Percentiles rank a stretch among this genome's conserved stretches.
Evolutionary conservation across 1,140 invertebrate species (phyloP).

Genomic region (Zaprionus davidi): DNA sequence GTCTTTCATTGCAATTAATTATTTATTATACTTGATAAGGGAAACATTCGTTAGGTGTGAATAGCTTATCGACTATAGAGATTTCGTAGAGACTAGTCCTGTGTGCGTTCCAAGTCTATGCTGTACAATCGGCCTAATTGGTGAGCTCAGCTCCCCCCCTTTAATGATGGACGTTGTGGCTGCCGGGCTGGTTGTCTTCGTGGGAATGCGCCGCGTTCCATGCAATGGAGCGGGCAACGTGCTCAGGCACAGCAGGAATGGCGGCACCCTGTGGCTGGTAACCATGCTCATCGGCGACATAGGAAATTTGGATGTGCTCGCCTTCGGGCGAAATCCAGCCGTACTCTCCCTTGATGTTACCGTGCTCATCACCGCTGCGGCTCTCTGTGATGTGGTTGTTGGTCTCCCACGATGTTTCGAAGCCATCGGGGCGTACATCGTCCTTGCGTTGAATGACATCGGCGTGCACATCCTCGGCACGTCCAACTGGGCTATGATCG

Average conservation of each 20-base stretch:
- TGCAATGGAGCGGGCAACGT: constrained; percentile 71
- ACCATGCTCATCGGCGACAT: constrained; percentile 87
- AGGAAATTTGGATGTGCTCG: constrained; percentile 84
- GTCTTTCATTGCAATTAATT: constrained; percentile 37
- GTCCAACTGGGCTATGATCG: constrained; percentile 11
- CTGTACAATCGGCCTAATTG: not conserved
- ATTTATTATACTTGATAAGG: constrained; percentile 38
- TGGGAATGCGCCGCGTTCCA: constrained; percentile 84
- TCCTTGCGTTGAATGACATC: constrained; percentile 60
- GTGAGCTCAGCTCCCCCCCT: not conserved
- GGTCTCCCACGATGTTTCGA: constrained; percentile 84
- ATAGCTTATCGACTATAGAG: constrained; percentile 32
- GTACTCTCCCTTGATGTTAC: constrained; percentile 67
- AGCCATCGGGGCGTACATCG: constrained; percentile 84
- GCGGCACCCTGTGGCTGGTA: constrained; percentile 84
- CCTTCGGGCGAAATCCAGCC: constrained; percentile 83
- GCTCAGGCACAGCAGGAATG: constrained; percentile 68
- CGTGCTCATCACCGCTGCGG: constrained; percentile 84
- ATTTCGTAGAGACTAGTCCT: constrained; percentile 36
- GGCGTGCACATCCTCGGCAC: constrained; percentile 50
- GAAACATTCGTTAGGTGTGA: constrained; percentile 15
- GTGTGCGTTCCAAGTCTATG: constrained; percentile 28
- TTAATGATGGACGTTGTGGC: constrained; percentile 32
- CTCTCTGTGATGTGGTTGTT: constrained; percentile 86
- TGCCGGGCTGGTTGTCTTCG: constrained; percentile 21